A percentile compares a stretch with the other conserved stretches of the same genome.
Evolutionary conservation across 1,140 invertebrate species (phyloP).

Genomic region (Musca domestica): DNA sequence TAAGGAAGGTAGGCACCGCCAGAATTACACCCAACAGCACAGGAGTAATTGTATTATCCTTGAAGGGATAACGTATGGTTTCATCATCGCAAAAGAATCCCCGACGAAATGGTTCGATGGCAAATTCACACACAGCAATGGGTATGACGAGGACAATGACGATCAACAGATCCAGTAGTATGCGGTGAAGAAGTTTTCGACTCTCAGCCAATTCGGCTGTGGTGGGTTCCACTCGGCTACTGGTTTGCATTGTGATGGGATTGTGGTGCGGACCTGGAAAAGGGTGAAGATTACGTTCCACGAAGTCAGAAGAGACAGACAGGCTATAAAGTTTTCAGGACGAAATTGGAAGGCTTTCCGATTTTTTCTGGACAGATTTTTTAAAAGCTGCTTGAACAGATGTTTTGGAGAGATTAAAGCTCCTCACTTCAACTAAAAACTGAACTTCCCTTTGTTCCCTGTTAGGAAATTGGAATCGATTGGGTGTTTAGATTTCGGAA

Average conservation of each 20-base stretch:
- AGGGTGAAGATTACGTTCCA: no score
- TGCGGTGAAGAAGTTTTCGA: constrained; percentile 28
- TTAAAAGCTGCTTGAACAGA: no score
- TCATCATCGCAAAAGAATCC: constrained; percentile 97
- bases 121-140: constrained; percentile 69
- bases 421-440: no score
- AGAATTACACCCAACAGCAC: constrained; percentile 73
- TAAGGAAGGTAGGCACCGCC: constrained; percentile 56
- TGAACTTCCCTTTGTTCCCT: no score
- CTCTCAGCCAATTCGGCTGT: constrained; percentile 14
- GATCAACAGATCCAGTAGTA: constrained; percentile 40
- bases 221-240: not conserved
- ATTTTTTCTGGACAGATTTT: no score
- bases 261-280: not conserved
- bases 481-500: no score
- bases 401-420: no score
- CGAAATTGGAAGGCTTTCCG: no score
- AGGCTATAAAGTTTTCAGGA: no score
- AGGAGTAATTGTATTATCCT: constrained; percentile 76
- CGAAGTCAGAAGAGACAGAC: no score
- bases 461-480: no score
- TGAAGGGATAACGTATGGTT: constrained; percentile 81
- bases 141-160: constrained; percentile 54
- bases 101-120: constrained; percentile 75
- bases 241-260: constrained; percentile 1